A percentile compares a stretch with the other conserved stretches of the same genome.
phyloP scores from a whole-genome alignment of 2,888 invertebrate species.

The Orchesella flavescens region DNA sequence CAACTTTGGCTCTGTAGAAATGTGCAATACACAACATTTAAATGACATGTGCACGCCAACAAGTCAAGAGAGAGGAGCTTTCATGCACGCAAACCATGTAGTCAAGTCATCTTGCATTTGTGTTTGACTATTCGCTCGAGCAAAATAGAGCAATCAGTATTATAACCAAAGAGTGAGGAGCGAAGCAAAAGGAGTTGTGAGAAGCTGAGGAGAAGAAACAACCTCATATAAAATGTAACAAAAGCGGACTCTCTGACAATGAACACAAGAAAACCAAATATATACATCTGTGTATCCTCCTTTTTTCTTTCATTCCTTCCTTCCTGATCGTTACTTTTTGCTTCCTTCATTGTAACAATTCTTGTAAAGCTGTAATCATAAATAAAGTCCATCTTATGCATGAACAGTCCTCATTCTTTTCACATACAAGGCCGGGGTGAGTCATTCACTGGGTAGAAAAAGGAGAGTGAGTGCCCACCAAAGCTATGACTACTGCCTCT shows the following conservation, averaged over 20 bases:
- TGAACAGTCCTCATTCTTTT: not conserved
- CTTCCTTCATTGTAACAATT: conserved; percentile 14
- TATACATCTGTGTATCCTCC: conserved; percentile 10
- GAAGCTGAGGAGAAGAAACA: conserved; percentile 26
- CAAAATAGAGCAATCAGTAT: conserved; percentile 54
- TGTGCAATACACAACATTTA: not conserved
- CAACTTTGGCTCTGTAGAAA: too few relatives aligned
- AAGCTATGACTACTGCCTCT: not conserved
- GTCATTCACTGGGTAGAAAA: not conserved
- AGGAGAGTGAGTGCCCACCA: too few relatives aligned
- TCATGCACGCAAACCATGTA: not conserved
- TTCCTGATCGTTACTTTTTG: conserved; percentile 2
- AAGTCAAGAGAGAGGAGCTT: not conserved
- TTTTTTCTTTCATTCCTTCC: conserved; percentile 33
- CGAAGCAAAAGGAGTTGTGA: conserved; percentile 41
- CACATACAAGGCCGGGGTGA: not conserved
- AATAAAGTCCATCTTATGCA: conserved; percentile 42
- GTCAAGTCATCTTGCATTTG: conserved; percentile 1
- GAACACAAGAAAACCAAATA: conserved; percentile 13
- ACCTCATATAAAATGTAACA: conserved; percentile 6
- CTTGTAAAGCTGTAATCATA: conserved; percentile 49
- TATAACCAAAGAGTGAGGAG: not conserved
- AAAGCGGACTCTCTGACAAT: conserved; percentile 13
- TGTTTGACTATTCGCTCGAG: conserved; percentile 5
- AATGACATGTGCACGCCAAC: conserved; percentile 1